Evolutionary conservation across 2,888 invertebrate species (phyloP), one percentile per base, ranked within the genome.

Genomic region (Parasteatoda lunata): DNA sequence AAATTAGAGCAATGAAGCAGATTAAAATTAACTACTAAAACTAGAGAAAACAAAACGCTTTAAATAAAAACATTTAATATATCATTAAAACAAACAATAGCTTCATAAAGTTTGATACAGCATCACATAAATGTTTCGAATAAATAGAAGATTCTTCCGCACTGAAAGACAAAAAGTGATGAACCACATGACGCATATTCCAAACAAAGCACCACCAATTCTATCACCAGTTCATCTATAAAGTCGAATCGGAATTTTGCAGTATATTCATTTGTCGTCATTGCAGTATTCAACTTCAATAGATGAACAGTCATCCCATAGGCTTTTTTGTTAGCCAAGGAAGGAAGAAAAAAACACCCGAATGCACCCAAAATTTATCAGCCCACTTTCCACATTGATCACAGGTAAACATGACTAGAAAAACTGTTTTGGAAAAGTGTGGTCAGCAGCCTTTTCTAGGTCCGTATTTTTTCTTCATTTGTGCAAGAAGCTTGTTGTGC

Each of bases 401-500:
- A 78, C 84, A 84, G 78, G 78, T 77, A 52, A 47, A 64, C 70
- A 54, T 84, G 84, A 84, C 84, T 84, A 84, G 84, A 84, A 78
- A 81, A 68, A 13, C 47, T n/a, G n/a, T 45, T 77, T 45, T 30
- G 5, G 3, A 30, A 30, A 48, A 30, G n/a, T 9, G 51, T 8
- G 13, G 82, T 88, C 80, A 88, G 88, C 88, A 88, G 8, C 88
- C 88, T 75, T 88, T 88, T 75, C 88, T 78, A 7, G 83, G 52
- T 2, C 88, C 88, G 89, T 91, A 91, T 73, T 89, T 90, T 73
- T 77, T 84, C 48, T 88, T 88, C 68, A 90, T 83, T 79, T 89
- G 77, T 3, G 89, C 75, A 64, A 90, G 45, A 0, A 89, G 84
- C 51, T 87, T 89, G 15, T 89, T 88, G 71, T 90, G 95, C 89